A percentile compares a stretch with the other conserved stretches of the same genome.
Evolutionary conservation across 2,113 vertebrate genomes (phyloP).

Genomic region (Ptyas mucosa): DNA sequence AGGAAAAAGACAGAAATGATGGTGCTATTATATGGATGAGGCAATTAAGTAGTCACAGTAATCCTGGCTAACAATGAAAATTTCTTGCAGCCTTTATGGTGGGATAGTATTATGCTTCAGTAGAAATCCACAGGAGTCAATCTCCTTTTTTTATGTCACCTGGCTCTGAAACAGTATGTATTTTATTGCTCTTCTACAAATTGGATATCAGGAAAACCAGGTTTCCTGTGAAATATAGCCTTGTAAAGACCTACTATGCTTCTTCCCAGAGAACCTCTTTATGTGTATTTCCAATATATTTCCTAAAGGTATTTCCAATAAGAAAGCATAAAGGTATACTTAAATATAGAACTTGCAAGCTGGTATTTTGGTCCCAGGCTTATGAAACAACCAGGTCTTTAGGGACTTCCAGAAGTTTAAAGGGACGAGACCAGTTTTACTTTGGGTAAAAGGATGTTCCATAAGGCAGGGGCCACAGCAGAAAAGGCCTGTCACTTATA

Average conservation of each 20-base stretch:
- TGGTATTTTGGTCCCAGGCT: neutral
- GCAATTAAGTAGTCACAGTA: neutral
- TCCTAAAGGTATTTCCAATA: neutral
- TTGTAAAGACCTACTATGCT: neutral
- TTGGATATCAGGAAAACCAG: neutral
- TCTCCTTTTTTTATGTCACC: neutral
- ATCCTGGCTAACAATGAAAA: neutral
- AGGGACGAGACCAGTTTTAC: neutral
- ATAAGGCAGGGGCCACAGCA: too few relatives aligned
- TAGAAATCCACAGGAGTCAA: neutral
- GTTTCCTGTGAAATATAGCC: neutral
- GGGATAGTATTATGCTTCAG: neutral
- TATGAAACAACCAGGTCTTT: neutral
- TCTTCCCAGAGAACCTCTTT: neutral
- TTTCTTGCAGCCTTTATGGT: neutral
- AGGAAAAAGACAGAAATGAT: slow-evolving; percentile 21
- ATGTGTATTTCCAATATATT: neutral
- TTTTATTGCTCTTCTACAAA: neutral
- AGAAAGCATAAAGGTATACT: neutral
- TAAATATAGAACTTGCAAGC: neutral
- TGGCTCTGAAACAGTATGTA: neutral
- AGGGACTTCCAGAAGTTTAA: neutral
- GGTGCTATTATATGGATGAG: neutral
- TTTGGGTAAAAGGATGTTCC: too few relatives aligned
- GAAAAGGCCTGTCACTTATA: too few relatives aligned